Evolutionary conservation across 2,797 vertebrate genomes (phyloP).

Genomic region (Acipenser ruthenus): DNA sequence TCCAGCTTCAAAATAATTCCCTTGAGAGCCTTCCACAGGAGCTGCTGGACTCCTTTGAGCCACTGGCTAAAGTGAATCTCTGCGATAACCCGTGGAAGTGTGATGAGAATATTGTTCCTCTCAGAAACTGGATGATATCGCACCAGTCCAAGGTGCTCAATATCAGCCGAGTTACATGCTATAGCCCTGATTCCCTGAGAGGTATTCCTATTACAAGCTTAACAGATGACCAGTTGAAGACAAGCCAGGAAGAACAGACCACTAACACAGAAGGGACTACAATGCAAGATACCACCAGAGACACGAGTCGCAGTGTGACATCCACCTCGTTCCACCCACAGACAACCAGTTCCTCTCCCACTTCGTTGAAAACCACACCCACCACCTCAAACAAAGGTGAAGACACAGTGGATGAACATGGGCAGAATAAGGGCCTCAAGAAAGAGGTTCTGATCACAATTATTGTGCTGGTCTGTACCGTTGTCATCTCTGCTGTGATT

Average conservation of each 20-base stretch:
- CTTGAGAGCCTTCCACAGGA: conserved; percentile 61
- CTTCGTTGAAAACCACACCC: neutral
- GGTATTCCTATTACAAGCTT: conserved; percentile 49
- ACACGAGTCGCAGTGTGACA: conserved; percentile 25
- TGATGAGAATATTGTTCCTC: conserved; percentile 67
- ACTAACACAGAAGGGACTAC: conserved; percentile 22
- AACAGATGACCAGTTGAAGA: conserved; percentile 30
- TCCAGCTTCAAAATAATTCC: conserved; percentile 79
- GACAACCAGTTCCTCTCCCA: conserved; percentile 36
- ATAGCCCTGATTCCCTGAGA: conserved; percentile 44
- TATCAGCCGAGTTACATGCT: conserved; percentile 57
- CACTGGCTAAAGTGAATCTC: conserved; percentile 58
- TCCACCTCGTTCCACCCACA: conserved; percentile 29
- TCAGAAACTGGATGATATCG: conserved; percentile 66
- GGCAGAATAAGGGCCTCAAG: conserved; percentile 12
- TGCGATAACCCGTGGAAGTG: conserved; percentile 86
- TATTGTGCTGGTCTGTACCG: conserved; percentile 41
- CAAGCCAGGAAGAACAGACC: conserved; percentile 14
- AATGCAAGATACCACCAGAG: conserved; percentile 19
- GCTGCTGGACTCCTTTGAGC: conserved; percentile 58
- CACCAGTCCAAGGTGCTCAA: conserved; percentile 60
- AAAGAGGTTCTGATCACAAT: conserved; percentile 33
- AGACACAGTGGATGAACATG: conserved; percentile 27
- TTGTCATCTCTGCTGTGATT: conserved; percentile 42
- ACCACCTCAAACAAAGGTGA: conserved; percentile 23